Percentiles rank a stretch among this genome's conserved stretches.
Conservation (phyloP, 2,797 vertebrate species). For the Xenentodon cancila region DNA sequence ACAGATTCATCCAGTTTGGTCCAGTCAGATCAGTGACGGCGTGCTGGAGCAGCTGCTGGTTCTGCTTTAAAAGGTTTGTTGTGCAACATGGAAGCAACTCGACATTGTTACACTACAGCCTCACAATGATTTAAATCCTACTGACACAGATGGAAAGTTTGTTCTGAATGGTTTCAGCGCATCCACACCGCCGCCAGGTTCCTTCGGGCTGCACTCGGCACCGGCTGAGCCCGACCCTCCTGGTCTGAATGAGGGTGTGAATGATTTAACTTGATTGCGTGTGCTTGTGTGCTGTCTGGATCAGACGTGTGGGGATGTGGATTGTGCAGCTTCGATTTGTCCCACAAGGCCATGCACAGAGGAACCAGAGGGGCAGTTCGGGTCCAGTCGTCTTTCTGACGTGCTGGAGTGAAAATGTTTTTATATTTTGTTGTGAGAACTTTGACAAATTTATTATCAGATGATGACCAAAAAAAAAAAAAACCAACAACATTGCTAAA, state of each 20-base stretch:
- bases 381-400: neutral
- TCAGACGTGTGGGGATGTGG: neutral
- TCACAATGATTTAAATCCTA: constrained; percentile 22
- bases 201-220: neutral
- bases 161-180: constrained; percentile 20
- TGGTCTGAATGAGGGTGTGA: neutral
- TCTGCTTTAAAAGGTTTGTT: constrained; percentile 61
- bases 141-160: constrained; percentile 1
- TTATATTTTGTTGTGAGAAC: neutral
- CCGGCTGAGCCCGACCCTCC: neutral
- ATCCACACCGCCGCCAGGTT: constrained; percentile 35
- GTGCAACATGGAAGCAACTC: constrained; percentile 80
- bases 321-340: neutral
- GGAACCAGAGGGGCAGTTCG: neutral
- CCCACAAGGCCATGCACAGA: neutral
- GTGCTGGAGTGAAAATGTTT: neutral
- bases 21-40: constrained; percentile 62
- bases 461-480: neutral
- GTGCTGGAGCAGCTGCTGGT: constrained; percentile 32
- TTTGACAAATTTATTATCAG: neutral
- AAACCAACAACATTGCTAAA: neutral
- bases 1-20: constrained; percentile 60
- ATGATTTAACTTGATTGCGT: too few species aligned
- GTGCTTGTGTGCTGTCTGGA: neutral
- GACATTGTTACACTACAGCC: constrained; percentile 42